Evolutionary conservation across 1,140 invertebrate genomes (phyloP), one percentile per base, ranked within the genome.

Genomic region (Drosophila saltans): DNA sequence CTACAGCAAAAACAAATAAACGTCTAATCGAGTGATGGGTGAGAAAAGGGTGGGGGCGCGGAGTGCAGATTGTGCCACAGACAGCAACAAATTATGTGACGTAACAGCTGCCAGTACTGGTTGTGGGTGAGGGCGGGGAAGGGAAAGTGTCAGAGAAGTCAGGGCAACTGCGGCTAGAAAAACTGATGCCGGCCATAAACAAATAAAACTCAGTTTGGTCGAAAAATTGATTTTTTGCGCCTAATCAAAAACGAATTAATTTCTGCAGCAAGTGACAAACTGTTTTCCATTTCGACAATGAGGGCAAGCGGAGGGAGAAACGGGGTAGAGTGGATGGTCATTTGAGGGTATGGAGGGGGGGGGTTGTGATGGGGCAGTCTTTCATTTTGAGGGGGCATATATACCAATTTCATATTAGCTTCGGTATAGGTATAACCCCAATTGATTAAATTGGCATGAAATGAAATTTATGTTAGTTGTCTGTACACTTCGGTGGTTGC

Each of bases 201-300:
- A 88, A 89, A 88, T 89, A 88, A 78, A 81, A 72, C 71, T 78
- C 52, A 63, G 80, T 88, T 83, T 62, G 84, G 85, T 89, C 78
- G 74, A 74, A 74, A 89, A 89, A 89, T 89, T 89, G 84, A 89
- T 89, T 89, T 89, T 89, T 89, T 89, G 84, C 84, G 84, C 78
- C 84, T 89, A 89, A 89, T 89, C 84, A 89, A 89, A 89, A 89
- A 75, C 84, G 84, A 89, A 89, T 89, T 89, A 89, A 89, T 89
- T 89, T 75, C 80, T 73, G 63, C 76, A 75, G 84, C 80, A 89
- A 84, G 83, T 88, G 83, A 89, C 83, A 88, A 89, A 80, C 64
- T 72, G 67, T 69, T 76, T 66, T 36, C 72, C 65, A 30, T 48
- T 33, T 36, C 26, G 8, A 16, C 33, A 16, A 55, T 30, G 21